A percentile compares a stretch with the other conserved stretches of the same genome.
phyloP scores from a whole-genome alignment of 2,888 invertebrate species.

The Protonemura montana region DNA sequence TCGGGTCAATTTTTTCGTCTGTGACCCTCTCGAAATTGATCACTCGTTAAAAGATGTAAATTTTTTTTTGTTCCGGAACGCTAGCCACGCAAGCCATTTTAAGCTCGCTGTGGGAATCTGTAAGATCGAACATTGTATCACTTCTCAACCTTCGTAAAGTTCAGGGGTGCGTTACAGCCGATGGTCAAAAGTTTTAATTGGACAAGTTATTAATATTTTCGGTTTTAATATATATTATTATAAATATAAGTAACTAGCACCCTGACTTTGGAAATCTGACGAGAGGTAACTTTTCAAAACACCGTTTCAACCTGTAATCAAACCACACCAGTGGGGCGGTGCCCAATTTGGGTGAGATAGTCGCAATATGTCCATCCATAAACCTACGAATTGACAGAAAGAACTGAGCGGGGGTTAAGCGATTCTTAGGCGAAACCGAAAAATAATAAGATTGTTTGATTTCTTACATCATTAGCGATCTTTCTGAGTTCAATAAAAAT shows the following conservation, averaged over 20 bases:
- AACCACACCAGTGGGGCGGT: background rate
- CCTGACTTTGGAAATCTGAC: background rate
- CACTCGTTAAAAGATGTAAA: background rate
- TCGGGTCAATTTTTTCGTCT: conserved; percentile 34
- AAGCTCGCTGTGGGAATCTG: background rate
- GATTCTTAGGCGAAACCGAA: too few relatives aligned
- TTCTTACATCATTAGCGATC: too few relatives aligned
- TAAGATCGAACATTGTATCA: background rate
- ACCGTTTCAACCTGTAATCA: background rate
- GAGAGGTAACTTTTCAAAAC: background rate
- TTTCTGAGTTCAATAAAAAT: too few relatives aligned
- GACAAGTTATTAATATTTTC: background rate
- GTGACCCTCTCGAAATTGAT: conserved; percentile 22
- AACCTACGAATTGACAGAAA: background rate
- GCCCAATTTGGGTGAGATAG: background rate
- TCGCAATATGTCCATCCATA: background rate
- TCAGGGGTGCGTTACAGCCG: background rate
- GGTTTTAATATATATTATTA: too few relatives aligned
- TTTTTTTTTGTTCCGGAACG: background rate
- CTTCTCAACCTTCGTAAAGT: background rate
- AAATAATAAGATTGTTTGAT: too few relatives aligned
- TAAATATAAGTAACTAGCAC: background rate
- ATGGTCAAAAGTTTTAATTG: background rate
- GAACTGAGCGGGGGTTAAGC: too few relatives aligned
- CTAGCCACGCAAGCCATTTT: background rate